A percentile compares a stretch with the other conserved stretches of the same genome.
Conservation (phyloP, 1,140 invertebrate genomes). For the Saccostrea glomerata region DNA sequence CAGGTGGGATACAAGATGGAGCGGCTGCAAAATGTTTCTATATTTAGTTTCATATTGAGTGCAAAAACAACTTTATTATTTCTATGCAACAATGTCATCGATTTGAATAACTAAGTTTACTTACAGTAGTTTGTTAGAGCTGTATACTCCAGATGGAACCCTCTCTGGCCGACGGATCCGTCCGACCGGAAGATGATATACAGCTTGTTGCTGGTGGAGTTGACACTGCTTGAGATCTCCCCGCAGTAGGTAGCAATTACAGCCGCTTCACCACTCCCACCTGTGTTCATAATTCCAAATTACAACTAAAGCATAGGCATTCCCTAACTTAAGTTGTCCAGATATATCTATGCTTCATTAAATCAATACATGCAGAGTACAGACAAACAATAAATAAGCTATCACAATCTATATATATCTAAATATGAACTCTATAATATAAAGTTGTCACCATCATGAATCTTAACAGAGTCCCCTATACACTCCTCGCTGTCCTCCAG, state of each 20-base stretch:
- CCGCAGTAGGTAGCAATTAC: slow-evolving; percentile 39
- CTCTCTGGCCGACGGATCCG: slow-evolving; percentile 43
- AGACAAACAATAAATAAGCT: no score
- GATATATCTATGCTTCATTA: no score
- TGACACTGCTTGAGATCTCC: slow-evolving; percentile 40
- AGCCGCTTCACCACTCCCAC: background rate
- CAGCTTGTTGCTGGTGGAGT: slow-evolving; percentile 46
- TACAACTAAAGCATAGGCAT: no score
- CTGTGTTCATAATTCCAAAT: background rate
- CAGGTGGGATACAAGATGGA: slow-evolving; percentile 38
- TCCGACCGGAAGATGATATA: slow-evolving; percentile 44
- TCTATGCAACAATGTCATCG: no score
- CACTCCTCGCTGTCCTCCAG: slow-evolving; percentile 49
- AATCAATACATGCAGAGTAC: no score
- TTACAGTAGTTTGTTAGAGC: background rate
- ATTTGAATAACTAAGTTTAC: background rate
- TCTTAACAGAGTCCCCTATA: slow-evolving; percentile 40
- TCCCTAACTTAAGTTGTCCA: no score
- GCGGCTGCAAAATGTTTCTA: slow-evolving; percentile 4
- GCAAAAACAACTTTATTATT: no score
- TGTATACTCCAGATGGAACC: slow-evolving; percentile 49
- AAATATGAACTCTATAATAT: no score
- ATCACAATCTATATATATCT: no score
- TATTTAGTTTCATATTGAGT: no score
- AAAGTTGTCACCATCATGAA: slow-evolving; percentile 52